These are phyloP conservation scores for Phthorimaea operculella DNA, from an alignment of 1,140 invertebrate species.

Conservation along the genomic window DNA sequence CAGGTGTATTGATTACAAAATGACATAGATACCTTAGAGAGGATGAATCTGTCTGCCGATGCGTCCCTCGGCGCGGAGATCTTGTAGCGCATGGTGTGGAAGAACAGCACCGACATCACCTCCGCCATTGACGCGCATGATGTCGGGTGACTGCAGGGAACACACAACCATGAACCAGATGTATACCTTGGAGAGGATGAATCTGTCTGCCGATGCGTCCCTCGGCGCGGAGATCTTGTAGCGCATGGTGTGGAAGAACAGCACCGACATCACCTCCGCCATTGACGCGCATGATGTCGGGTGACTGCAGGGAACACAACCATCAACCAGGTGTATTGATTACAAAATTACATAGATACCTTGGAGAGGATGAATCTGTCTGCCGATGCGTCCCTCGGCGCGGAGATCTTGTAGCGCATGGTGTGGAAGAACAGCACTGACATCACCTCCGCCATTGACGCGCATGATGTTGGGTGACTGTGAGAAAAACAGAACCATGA, in stretches of 20 bases:
- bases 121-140: constrained; percentile 99
- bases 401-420: constrained; percentile 92
- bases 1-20: no score
- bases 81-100: constrained; percentile 97
- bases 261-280: constrained; percentile 97
- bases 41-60: constrained; percentile 93
- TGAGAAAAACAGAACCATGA: no score
- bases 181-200: constrained; percentile 93
- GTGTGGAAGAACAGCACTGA: constrained; percentile 98
- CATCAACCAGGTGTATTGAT: background rate
- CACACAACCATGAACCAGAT: no score
- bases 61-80: constrained; percentile 84
- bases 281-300: constrained; percentile 92
- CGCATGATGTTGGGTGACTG: constrained; percentile 78
- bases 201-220: constrained; percentile 91
- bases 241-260: constrained; percentile 98
- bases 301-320: no score
- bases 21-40: constrained; percentile 85
- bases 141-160: constrained; percentile 18
- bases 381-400: constrained; percentile 86
- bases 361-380: constrained; percentile 98
- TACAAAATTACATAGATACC: no score
- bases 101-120: constrained; percentile 98
- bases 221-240: constrained; percentile 90
- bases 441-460: constrained; percentile 98